Conservation (phyloP, 2,113 vertebrate species). For the Mola mola region DNA sequence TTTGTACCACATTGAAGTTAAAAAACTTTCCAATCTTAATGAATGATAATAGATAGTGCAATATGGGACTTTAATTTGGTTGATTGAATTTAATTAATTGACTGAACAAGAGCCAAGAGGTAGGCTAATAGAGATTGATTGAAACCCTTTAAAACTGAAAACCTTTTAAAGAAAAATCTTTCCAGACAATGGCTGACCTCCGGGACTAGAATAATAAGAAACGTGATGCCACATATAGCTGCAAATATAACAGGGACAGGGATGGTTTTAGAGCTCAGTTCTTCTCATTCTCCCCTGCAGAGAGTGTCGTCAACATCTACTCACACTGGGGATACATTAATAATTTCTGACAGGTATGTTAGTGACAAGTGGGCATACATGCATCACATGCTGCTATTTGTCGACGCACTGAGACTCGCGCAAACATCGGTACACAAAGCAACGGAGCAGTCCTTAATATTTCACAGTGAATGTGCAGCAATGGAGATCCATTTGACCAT, state of each 20-base stretch:
- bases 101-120: constrained; percentile 59
- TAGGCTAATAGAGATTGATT: constrained; percentile 73
- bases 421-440: no score
- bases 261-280: background rate
- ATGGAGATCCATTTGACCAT: no score
- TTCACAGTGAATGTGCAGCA: no score
- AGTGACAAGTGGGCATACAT: constrained; percentile 27
- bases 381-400: constrained; percentile 28
- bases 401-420: no score
- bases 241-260: background rate
- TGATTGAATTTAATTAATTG: constrained; percentile 69
- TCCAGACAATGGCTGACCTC: constrained; percentile 27
- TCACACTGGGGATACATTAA: constrained; percentile 13
- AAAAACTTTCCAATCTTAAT: constrained; percentile 64
- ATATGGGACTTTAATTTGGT: constrained; percentile 68
- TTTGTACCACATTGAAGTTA: constrained; percentile 54
- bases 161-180: constrained; percentile 38
- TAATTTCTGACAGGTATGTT: constrained; percentile 11
- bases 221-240: background rate
- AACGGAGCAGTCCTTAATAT: no score
- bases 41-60: constrained; percentile 66
- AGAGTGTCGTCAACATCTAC: background rate
- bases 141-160: constrained; percentile 46
- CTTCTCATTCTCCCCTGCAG: background rate
- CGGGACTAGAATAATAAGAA: constrained; percentile 37